Percentiles rank a stretch among this genome's conserved stretches.
phyloP scores from a whole-genome alignment of 2,888 invertebrate species.

The Anthophora plumipes region DNA sequence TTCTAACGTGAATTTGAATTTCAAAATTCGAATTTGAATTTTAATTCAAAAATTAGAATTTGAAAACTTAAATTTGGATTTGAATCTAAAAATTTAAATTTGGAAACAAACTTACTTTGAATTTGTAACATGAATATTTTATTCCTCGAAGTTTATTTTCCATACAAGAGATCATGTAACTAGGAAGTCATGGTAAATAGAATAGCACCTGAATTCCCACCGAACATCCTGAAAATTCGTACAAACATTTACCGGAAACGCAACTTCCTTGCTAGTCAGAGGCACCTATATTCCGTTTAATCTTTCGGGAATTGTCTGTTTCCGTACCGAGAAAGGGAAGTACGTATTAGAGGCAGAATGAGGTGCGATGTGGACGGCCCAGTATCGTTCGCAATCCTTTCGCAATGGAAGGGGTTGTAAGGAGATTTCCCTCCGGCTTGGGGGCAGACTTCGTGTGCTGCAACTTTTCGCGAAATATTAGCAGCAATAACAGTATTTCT shows the following conservation, averaged over 20 bases:
- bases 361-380: constrained; percentile 36
- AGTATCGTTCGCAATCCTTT: constrained; percentile 76
- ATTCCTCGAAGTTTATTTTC: not conserved
- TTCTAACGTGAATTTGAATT: not conserved
- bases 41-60: not conserved
- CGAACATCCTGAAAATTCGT: not conserved
- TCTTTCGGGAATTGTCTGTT: constrained; percentile 49
- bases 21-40: not conserved
- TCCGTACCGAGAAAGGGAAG: constrained; percentile 65
- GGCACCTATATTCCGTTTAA: constrained; percentile 28
- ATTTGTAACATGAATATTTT: not conserved
- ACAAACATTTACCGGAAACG: not conserved
- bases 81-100: not conserved
- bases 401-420: constrained; percentile 53
- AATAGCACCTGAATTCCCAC: not conserved
- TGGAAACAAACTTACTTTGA: too few relatives aligned
- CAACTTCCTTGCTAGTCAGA: not conserved
- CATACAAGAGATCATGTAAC: not conserved
- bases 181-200: not conserved
- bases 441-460: constrained; percentile 41
- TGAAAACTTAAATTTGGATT: not conserved
- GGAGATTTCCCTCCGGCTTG: constrained; percentile 61
- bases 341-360: constrained; percentile 68
- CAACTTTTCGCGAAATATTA: constrained; percentile 77
- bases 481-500: constrained; percentile 81